Evolutionary conservation across 2,888 invertebrate genomes (phyloP).

Genomic region (Synergus laeviventris): DNA sequence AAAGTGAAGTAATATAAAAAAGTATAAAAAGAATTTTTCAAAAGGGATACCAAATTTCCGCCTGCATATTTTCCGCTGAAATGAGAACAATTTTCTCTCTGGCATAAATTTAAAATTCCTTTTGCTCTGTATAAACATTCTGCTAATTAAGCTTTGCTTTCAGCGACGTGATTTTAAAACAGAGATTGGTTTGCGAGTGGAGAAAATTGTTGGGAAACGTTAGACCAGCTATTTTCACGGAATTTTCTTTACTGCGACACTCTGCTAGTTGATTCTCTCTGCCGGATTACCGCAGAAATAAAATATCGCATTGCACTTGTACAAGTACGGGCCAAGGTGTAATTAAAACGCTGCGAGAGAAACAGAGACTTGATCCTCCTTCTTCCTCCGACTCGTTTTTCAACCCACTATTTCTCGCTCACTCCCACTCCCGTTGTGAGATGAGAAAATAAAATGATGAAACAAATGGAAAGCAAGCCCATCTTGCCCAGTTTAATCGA

Average conservation of each 20-base stretch:
- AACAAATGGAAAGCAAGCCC: slow-evolving; percentile 70
- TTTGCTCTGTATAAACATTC: slow-evolving; percentile 33
- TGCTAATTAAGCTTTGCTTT: slow-evolving; percentile 39
- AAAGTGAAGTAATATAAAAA: background rate
- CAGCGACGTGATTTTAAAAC: slow-evolving; percentile 37
- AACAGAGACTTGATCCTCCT: slow-evolving; percentile 49
- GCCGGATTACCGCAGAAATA: slow-evolving; percentile 63
- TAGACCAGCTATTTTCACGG: slow-evolving; percentile 54
- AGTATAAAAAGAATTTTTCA: background rate
- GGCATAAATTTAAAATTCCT: slow-evolving; percentile 12
- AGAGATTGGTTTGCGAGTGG: slow-evolving; percentile 36
- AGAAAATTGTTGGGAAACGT: slow-evolving; percentile 52
- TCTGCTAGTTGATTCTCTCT: slow-evolving; percentile 50
- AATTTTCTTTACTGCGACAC: slow-evolving; percentile 54
- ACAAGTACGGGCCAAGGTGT: slow-evolving; percentile 59
- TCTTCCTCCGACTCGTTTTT: slow-evolving; percentile 20
- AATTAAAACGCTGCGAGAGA: slow-evolving; percentile 73
- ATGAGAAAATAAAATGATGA: slow-evolving; percentile 62
- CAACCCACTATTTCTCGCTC: slow-evolving; percentile 39
- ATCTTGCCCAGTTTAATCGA: slow-evolving; percentile 73
- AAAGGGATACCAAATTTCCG: background rate
- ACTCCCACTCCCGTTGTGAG: slow-evolving; percentile 41
- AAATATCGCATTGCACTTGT: slow-evolving; percentile 62
- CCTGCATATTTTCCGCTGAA: slow-evolving; percentile 8
- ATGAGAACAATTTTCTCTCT: slow-evolving; percentile 31